Evolutionary conservation across 1,140 invertebrate genomes (phyloP), one percentile per base, ranked within the genome.

Genomic region (Ctenoplectra terminalis): DNA sequence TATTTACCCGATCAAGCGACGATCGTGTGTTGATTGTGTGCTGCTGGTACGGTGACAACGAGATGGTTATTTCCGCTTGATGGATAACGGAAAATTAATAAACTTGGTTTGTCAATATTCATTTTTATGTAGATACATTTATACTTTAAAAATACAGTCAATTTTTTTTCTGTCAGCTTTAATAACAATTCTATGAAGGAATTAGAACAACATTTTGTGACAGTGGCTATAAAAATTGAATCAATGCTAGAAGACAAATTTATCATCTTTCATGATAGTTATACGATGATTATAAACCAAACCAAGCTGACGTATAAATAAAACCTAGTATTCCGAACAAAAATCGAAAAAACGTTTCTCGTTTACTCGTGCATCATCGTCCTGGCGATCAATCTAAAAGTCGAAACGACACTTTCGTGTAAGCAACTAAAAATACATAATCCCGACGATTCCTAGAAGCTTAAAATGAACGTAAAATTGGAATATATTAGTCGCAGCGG

Each of bases 401-500:
- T 31, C 29, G 26, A 48, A 50, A 67, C 26, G 43, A 20, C 43
- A 50, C 5, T 70, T 70, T 70, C 23, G 34, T 54, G 15, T 20
- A 40, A 26, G 52, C 46, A 26, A 71, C 40, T 71, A 29, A 71
- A 69, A 79, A 58, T 79, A 70, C 23, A 34, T 26, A 20, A 43
- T 26, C 64, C n/a, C 58, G 31, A 1, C 13, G 5, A 17, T n/a
- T 40, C 64, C 52, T 13, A 2, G 34, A 64, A 7, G 20, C 46
- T 31, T 5, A 4, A n/a, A 48, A 48, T 17, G 52, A n/a, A 70
- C 52, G 54, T 70, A 60, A 61, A 79, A 61, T 61, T 46, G 43
- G 56, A 50, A 71, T 79, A 54, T 69, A 77, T 77, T 20, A 67
- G 63, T 43, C 37, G 43, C 29, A 37, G 48, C 29, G 31, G n/a